Percentiles rank a stretch among this genome's conserved stretches.
Conservation (phyloP, 2,113 vertebrate genomes). For the Colistium nudipinnis region DNA sequence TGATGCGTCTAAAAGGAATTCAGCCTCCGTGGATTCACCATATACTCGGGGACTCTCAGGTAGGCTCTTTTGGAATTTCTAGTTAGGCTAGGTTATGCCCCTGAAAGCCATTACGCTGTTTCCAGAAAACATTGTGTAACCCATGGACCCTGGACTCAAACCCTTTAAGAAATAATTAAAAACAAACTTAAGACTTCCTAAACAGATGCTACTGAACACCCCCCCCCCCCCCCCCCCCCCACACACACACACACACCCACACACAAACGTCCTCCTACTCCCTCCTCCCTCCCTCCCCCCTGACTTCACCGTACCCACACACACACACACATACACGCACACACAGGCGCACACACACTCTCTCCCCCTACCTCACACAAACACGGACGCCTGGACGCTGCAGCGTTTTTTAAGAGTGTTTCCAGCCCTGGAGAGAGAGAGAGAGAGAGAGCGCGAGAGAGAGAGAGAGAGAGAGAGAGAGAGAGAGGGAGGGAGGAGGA, state of each 20-base stretch:
- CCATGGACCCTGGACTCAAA: constrained; percentile 1
- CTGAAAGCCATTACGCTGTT: constrained; percentile 17
- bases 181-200: constrained; percentile 48
- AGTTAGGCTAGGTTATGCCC: constrained; percentile 1
- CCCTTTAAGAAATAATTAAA: constrained; percentile 27
- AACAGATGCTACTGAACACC: constrained; percentile 35
- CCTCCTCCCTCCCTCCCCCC: constrained; percentile 49
- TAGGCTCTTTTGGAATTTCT: neutral
- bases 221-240: constrained; percentile 11
- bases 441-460: too few species aligned
- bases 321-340: constrained; percentile 67
- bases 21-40: neutral
- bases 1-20: neutral
- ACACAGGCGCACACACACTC: constrained; percentile 69
- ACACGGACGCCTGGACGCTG: constrained; percentile 81
- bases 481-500: constrained; percentile 70
- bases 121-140: constrained; percentile 31
- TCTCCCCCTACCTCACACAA: constrained; percentile 68
- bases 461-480: constrained; percentile 65
- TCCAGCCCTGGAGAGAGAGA: constrained; percentile 73
- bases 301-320: constrained; percentile 66
- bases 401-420: constrained; percentile 78
- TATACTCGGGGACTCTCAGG: neutral
- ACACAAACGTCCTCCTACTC: neutral
- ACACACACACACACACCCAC: constrained; percentile 38